Evolutionary conservation across 2,888 invertebrate species (phyloP), one percentile per base, ranked within the genome.

Genomic region (Tetropium fuscum): DNA sequence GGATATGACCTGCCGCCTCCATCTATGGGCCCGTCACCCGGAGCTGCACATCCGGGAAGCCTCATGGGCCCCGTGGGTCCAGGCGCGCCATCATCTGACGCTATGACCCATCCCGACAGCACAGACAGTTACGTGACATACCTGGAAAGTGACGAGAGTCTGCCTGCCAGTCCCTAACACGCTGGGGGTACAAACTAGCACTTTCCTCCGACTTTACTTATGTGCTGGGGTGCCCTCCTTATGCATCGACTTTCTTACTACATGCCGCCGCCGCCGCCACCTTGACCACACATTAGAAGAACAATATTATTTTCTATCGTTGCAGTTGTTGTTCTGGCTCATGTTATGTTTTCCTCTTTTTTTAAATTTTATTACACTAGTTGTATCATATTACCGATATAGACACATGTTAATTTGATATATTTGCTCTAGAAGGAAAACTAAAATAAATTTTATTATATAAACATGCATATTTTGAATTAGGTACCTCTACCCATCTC

Each of bases 51-150:
- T 68, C 87, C 88, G 20, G 75, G 76, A 13, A 66, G 75, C 60
- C 85, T 86, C 5, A 85, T 86, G 22, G 87, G 87, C 53, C 86
- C 87, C 64, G 74, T 86, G 8, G 86, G 86, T 7, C 87, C 87
- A 55, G 86, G 87, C 65, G 86, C 86, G 19, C 87, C 87, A 0
- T 83, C 84, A 56, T 82, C 83, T 13, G 88, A 88, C 77, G 86
- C 86, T 72, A 87, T 88, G 75, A 87, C 88, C 70, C 93, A 93
- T 82, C 91, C 91, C 13, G 91, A 92, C 81, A 91, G 90, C 75
- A 90, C 91, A 53, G 92, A 95, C 83, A 94, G 94, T 81, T 95
- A 94, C 85, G 95, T 95, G 68, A 95, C 95, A 60, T 95, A 94
- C 85, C 88, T 95, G 74, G 95, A 95, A 82, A 94, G 94, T 82